These are phyloP conservation scores for Enteromius mattozi DNA, from an alignment of 2,797 vertebrate genomes.

Conservation along the genomic window DNA sequence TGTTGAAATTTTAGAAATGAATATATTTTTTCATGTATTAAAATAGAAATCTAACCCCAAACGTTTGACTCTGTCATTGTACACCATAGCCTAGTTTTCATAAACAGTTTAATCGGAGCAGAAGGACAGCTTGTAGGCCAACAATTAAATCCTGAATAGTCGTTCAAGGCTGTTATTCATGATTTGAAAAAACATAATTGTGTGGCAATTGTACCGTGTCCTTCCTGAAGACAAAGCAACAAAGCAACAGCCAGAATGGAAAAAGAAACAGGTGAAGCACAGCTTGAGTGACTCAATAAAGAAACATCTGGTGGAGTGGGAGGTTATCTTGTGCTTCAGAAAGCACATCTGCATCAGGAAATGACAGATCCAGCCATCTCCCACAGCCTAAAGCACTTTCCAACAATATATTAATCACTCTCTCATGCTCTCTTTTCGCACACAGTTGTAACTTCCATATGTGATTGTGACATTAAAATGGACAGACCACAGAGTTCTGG, in stretches of 20 bases:
- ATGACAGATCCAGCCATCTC: constrained; percentile 42
- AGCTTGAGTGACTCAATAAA: constrained; percentile 22
- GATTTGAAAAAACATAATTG: neutral
- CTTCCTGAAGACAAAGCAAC: neutral
- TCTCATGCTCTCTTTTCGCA: neutral
- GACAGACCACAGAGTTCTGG: constrained; percentile 20
- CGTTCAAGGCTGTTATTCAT: neutral
- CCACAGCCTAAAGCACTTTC: constrained; percentile 23
- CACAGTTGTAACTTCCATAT: neutral
- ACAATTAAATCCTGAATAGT: neutral
- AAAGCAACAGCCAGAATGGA: constrained; percentile 8
- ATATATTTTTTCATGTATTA: neutral
- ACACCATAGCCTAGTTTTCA: neutral
- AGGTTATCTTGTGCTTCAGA: constrained; percentile 27
- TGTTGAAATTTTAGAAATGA: no score
- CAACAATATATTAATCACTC: constrained; percentile 40
- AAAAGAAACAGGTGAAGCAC: constrained; percentile 35
- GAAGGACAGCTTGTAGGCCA: neutral
- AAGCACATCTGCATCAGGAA: constrained; percentile 37
- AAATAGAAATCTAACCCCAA: neutral
- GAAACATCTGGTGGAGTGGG: constrained; percentile 53
- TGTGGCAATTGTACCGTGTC: neutral
- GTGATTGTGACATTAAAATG: constrained; percentile 30
- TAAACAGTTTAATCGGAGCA: neutral
- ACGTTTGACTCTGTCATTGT: neutral